Conservation (phyloP, 2,113 vertebrate genomes). For the Struthidea cinerea region DNA sequence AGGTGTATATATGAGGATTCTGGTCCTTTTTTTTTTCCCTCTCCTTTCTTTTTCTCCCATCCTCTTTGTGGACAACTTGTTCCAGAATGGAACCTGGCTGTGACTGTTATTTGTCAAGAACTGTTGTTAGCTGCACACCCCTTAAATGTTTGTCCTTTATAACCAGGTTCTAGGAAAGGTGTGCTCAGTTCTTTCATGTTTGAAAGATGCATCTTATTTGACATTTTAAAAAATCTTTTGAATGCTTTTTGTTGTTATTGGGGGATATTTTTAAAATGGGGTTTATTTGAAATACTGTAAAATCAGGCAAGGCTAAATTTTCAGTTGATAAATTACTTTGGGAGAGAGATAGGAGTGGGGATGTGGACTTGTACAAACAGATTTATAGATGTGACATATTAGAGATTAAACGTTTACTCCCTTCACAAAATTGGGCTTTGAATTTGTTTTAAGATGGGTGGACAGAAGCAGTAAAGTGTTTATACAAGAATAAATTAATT, state of each 20-base stretch:
- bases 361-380: not conserved
- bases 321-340: not conserved
- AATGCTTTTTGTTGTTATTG: not conserved
- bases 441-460: not conserved
- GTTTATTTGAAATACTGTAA: not conserved
- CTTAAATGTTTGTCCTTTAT: not conserved
- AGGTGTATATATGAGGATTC: not conserved
- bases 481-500: not conserved
- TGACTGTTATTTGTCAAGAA: not conserved
- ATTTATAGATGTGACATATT: not conserved
- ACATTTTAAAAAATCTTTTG: not conserved
- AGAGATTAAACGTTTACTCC: not conserved
- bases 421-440: not conserved
- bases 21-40: not conserved
- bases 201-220: not conserved
- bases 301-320: not conserved
- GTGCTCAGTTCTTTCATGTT: not conserved
- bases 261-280: not conserved
- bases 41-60: not conserved
- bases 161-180: not conserved
- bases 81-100: not conserved
- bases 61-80: not conserved
- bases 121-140: not conserved
- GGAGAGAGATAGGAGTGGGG: not conserved
- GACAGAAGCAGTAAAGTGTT: not conserved